Evolutionary conservation across 1,140 invertebrate species (phyloP), one percentile per base, ranked within the genome.

Genomic region (Drosophila grimshawi): DNA sequence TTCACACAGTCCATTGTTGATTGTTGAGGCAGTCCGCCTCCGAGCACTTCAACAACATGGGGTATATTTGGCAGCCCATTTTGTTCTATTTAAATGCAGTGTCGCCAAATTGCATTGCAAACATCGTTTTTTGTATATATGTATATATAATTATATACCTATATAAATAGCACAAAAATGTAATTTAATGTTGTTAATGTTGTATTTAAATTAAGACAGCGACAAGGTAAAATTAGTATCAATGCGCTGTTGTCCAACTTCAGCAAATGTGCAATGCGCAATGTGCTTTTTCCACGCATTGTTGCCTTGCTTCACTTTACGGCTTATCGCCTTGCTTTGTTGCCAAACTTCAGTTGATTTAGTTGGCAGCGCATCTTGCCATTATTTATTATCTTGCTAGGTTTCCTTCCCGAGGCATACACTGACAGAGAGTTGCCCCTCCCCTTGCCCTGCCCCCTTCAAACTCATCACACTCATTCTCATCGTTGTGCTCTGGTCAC

Each of bases 401-500:
- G 19, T 19, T 19, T 19, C 19, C 19, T 19, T 1, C 19, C 19
- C 19, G 19, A 19, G 19, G 19, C 19, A 19, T 19, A 19, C 19
- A 19, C 19, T 19, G 19, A 19, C 19, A 19, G 19, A 19, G 19
- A 19, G 19, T 19, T 1, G 1, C 19, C 37, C 3, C 6, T 39
- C 8, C 8, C 37, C 8, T 8, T 7, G 37, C 3, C 37, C 37
- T 7, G 7, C 2, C 6, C 37, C 10, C 8, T 39, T 33, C 33
- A 4, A 8, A 39, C 27, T 5, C 27, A 8, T 48, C 19, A 10
- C 48, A 56, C n/a, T 5, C 32, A 43, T 65, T 59, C 39, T 48
- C 41, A 56, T 41, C 6, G 10, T 67, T 60, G 30, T 61, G 65
- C 57, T 57, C 19, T 69, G 65, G 56, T 52, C 59, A 56, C 60